A percentile compares a stretch with the other conserved stretches of the same genome.
These are phyloP conservation scores for Pammene aurita DNA, from an alignment of 2,888 invertebrate species.

Conservation along the genomic window DNA sequence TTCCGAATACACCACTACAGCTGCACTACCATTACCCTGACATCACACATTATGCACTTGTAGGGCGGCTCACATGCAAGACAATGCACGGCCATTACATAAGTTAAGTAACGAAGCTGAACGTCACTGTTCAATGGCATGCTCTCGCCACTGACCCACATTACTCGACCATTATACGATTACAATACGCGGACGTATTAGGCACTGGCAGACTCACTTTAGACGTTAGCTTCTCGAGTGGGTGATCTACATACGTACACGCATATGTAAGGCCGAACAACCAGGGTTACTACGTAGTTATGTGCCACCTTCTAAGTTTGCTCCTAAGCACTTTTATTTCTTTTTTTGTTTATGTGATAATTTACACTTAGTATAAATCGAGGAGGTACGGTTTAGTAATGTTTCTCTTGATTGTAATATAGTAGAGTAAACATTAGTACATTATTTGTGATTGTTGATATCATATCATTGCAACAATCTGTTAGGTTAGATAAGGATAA, in stretches of 20 bases:
- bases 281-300: too few relatives aligned
- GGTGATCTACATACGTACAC: constrained; percentile 5
- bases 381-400: too few relatives aligned
- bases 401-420: not conserved
- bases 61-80: constrained; percentile 54
- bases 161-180: constrained; percentile 70
- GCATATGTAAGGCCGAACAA: not conserved
- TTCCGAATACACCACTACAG: not conserved
- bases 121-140: constrained; percentile 75
- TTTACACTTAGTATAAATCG: too few relatives aligned
- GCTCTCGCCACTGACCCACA: constrained; percentile 81
- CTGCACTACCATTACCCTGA: constrained; percentile 19
- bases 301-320: too few relatives aligned
- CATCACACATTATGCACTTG: constrained; percentile 28
- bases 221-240: constrained; percentile 7
- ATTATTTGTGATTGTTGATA: constrained; percentile 5
- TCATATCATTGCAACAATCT: constrained; percentile 3
- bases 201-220: constrained; percentile 9
- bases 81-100: constrained; percentile 73
- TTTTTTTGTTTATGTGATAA: too few relatives aligned
- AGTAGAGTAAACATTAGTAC: not conserved
- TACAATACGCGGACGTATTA: constrained; percentile 57
- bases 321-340: too few relatives aligned
- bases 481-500: constrained; percentile 26
- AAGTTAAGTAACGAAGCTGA: constrained; percentile 52